Conservation (phyloP, 2,888 invertebrate genomes). For the Stictocephala bisonia region DNA sequence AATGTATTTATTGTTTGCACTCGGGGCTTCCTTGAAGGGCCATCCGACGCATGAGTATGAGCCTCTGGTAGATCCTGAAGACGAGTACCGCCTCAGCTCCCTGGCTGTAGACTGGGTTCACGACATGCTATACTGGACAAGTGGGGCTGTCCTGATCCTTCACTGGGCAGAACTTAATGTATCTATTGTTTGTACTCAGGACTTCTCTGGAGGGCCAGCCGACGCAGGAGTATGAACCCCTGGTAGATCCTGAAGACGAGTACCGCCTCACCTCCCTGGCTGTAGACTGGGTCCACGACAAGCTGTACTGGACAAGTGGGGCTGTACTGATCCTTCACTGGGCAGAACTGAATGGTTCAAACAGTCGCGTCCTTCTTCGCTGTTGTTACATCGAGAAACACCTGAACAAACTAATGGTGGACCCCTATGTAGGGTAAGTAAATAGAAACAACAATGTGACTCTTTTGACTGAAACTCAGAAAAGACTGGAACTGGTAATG, state of each 20-base stretch:
- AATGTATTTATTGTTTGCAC: too few relatives aligned
- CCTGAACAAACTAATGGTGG: constrained; percentile 15
- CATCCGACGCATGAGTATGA: background rate
- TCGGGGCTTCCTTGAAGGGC: background rate
- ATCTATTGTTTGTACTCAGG: background rate
- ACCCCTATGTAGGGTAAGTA: constrained; percentile 19
- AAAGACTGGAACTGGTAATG: too few relatives aligned
- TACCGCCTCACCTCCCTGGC: constrained; percentile 6
- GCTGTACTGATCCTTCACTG: background rate
- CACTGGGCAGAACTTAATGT: background rate
- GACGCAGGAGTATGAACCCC: background rate
- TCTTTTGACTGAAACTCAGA: too few relatives aligned
- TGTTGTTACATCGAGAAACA: background rate
- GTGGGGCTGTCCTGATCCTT: background rate
- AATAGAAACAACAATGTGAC: too few relatives aligned
- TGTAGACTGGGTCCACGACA: constrained; percentile 4
- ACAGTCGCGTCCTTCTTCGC: background rate
- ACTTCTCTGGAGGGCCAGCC: background rate
- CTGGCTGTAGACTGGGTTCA: constrained; percentile 18
- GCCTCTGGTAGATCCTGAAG: background rate
- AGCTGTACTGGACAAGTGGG: constrained; percentile 2
- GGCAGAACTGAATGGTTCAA: background rate
- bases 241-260: constrained; percentile 16
- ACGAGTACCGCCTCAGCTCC: constrained; percentile 8
- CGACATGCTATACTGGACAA: background rate